Percentiles rank a stretch among this genome's conserved stretches.
phyloP scores from a whole-genome alignment of 1,140 invertebrate species.

The Megathymus violae region DNA sequence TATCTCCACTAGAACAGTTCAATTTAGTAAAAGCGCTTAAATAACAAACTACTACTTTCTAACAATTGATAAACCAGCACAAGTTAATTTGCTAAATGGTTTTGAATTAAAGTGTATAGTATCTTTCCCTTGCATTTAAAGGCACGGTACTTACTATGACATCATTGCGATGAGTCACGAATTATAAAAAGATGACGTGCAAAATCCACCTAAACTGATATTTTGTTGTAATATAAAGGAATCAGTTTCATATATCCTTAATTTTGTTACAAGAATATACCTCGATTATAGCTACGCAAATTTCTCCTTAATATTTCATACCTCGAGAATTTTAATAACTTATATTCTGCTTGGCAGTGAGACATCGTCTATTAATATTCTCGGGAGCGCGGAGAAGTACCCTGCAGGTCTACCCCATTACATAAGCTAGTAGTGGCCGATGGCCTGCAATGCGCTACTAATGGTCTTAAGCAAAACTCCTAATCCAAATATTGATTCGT shows the following conservation, averaged over 20 bases:
- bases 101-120: constrained; percentile 31
- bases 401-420: no score
- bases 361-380: no score
- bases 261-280: no score
- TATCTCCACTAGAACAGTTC: not conserved
- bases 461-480: no score
- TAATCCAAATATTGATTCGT: no score
- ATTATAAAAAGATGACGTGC: constrained; percentile 49
- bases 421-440: no score
- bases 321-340: no score
- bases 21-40: not conserved
- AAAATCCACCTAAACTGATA: constrained; percentile 38
- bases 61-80: constrained; percentile 12
- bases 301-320: no score
- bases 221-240: not conserved
- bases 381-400: no score
- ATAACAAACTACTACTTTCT: constrained; percentile 7
- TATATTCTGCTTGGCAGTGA: no score
- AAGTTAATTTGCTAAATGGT: constrained; percentile 30
- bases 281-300: no score
- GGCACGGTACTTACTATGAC: constrained; percentile 40
- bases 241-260: not conserved
- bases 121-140: constrained; percentile 21
- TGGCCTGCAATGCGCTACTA: no score
- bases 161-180: constrained; percentile 54